Percentiles rank a stretch among this genome's conserved stretches.
Evolutionary conservation across 2,888 invertebrate genomes (phyloP).

Genomic region (Lasioglossum vierecki): DNA sequence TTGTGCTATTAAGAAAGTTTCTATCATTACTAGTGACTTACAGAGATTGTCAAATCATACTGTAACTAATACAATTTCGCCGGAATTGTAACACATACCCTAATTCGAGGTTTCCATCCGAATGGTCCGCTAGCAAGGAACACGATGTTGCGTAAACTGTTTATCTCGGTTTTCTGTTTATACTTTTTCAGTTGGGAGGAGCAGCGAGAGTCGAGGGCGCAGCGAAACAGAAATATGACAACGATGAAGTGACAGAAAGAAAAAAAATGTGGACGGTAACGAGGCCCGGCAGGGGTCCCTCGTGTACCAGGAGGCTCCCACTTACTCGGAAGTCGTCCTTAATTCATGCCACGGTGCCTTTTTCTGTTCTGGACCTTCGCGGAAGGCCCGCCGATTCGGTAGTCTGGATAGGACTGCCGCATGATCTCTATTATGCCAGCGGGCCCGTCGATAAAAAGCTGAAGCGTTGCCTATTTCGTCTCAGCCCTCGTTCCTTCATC

Average conservation of each 20-base stretch:
- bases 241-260: conserved; percentile 26
- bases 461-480: conserved; percentile 65
- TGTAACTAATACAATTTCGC: not conserved
- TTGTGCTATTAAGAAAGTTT: too few relatives aligned
- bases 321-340: conserved; percentile 75
- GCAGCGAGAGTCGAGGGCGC: conserved; percentile 7
- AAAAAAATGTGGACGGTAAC: conserved; percentile 47
- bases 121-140: not conserved
- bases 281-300: conserved; percentile 48
- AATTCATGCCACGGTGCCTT: conserved; percentile 74
- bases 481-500: not conserved
- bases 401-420: conserved; percentile 59
- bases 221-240: conserved; percentile 25
- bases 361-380: conserved; percentile 65
- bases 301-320: conserved; percentile 50
- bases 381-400: conserved; percentile 66
- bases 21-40: too few relatives aligned
- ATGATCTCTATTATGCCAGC: conserved; percentile 67
- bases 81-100: not conserved
- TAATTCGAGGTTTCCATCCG: not conserved
- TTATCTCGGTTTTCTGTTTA: conserved; percentile 13
- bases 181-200: not conserved
- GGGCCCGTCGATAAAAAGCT: conserved; percentile 55
- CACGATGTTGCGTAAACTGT: not conserved
- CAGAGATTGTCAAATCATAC: not conserved